Base-by-base conservation (phyloP, 64 coral and sea anemone genomes). In the Stylophora pistillata region DNA sequence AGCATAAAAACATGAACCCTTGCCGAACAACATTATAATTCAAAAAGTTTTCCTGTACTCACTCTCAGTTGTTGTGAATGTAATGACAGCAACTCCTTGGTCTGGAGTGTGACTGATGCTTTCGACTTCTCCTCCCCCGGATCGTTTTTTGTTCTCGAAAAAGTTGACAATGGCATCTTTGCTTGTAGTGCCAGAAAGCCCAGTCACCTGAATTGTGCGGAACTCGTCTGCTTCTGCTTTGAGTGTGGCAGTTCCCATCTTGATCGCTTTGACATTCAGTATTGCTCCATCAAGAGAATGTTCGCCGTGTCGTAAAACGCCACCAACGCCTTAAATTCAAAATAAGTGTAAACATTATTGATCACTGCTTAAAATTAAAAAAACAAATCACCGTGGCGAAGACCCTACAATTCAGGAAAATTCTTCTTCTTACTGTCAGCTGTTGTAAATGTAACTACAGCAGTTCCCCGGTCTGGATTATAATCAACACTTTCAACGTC, bases 121-220 rank as follows among this genome's bases (percentile, higher is more conserved):
- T 17, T 73, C 68, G 56, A 76, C 33, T 34, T 76, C 86, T 20
- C 86, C 86, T 61, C 86, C 86, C 31, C 86, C 86, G 5, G 86
- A 63, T 21, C 86, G 86, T 5, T 55, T 71, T 3, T 25, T 60
- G 55, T 87, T 75, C 33, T 87, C 86, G 62, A 87, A 87, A 16
- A 76, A 87, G 14, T 75, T 76, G 14, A 17, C 17, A 30, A 87
- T 23, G 30, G 72, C 9, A 34, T 87, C 72, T 74, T 87, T 52
- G 17, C 72, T 87, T 61, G 86, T 52, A 0, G 14, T 63, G 0
- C 21, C 13, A 5, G 75, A 37, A 79, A 79, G 30, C 1, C 88
- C 88, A 5, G 29, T 33, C 6, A 90, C 78, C 41, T 82, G 31
- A 23, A 82, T 25, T 16, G 58, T 37, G 4, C 78, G 29, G 1